Base-by-base conservation (phyloP, 2,797 vertebrate species). In the Pangasius mekongensis region DNA sequence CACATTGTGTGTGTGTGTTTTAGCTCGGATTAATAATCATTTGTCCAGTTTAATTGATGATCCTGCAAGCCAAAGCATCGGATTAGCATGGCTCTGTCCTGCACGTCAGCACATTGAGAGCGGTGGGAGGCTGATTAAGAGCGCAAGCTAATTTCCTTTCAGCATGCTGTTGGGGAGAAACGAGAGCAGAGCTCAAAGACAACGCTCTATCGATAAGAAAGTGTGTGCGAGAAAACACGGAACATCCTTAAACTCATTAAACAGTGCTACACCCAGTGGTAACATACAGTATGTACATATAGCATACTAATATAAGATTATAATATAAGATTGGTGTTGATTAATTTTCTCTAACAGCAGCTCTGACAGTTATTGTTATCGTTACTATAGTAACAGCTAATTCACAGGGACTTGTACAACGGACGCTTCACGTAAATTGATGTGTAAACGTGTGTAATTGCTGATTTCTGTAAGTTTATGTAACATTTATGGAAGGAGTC, bases 21-120 rank as follows among this genome's bases (percentile, higher is more conserved):
- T 47, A 30, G 69, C 43, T 52, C 1, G 6, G 47, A 56, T 80
- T 81, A 80, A 87, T 80, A 76, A 87, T 24, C 6, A 49, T 56
- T 95, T 95, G 93, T 93, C 93, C 93, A 95, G 94, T 94, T 94
- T 94, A 96, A 95, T 95, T 95, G 95, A 95, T 95, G 93, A 92
- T 93, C 93, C 93, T 91, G 92, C 82, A 89, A 94, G 93, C 92
- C 90, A 91, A 93, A 93, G 93, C 92, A 90, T 92, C 93, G 95
- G 95, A 95, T 95, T 95, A 96, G 93, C 94, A 93, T 94, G 94
- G 95, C 94, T 93, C 93, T 81, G 93, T 95, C 93, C 94, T 94
- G 92, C 94, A 94, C 93, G 93, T 95, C 95, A 95, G 95, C 95
- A 95, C 93, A 94, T 95, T 95, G 92, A 90, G 91, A 91, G 89